A percentile compares a stretch with the other conserved stretches of the same genome.
phyloP scores from a whole-genome alignment of 1,140 invertebrate genomes.

The Pachypsylla venusta region DNA sequence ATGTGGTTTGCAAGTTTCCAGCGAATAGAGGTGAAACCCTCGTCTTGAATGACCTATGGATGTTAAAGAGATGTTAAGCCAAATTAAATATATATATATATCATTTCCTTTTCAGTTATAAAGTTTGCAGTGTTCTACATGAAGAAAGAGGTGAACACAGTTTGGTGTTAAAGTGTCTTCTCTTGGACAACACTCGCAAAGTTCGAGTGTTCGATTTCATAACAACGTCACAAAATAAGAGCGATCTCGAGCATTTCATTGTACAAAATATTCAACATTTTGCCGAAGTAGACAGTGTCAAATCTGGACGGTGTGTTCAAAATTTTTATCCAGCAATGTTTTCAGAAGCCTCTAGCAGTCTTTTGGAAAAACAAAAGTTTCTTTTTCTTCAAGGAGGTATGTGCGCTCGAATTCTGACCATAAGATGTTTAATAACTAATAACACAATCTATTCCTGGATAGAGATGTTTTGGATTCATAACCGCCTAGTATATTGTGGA shows the following conservation, averaged over 20 bases:
- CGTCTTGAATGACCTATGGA: too few species aligned
- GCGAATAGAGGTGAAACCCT: too few species aligned
- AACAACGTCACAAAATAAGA: constrained; percentile 16
- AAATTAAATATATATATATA: too few species aligned
- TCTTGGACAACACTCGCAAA: constrained; percentile 38
- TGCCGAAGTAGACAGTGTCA: not conserved
- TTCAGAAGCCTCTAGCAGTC: not conserved
- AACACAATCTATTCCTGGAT: constrained; percentile 19
- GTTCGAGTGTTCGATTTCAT: constrained; percentile 28
- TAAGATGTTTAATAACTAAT: constrained; percentile 11
- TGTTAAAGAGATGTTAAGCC: too few species aligned
- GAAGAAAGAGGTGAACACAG: constrained; percentile 38
- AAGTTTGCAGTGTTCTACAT: constrained; percentile 45
- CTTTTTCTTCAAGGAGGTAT: constrained; percentile 17
- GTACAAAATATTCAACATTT: constrained; percentile 2
- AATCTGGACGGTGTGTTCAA: not conserved
- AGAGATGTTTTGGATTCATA: too few species aligned
- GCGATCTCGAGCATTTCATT: constrained; percentile 7
- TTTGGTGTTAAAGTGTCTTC: constrained; percentile 42
- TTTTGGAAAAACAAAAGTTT: constrained; percentile 4
- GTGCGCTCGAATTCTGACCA: too few species aligned
- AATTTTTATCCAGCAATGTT: not conserved
- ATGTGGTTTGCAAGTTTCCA: too few species aligned
- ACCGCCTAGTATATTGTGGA: too few species aligned
- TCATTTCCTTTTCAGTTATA: constrained; percentile 35